These are phyloP conservation scores for Gnathonemus echidnorhynchus DNA, from an alignment of 2,113 vertebrate species.

Conservation along the genomic window DNA sequence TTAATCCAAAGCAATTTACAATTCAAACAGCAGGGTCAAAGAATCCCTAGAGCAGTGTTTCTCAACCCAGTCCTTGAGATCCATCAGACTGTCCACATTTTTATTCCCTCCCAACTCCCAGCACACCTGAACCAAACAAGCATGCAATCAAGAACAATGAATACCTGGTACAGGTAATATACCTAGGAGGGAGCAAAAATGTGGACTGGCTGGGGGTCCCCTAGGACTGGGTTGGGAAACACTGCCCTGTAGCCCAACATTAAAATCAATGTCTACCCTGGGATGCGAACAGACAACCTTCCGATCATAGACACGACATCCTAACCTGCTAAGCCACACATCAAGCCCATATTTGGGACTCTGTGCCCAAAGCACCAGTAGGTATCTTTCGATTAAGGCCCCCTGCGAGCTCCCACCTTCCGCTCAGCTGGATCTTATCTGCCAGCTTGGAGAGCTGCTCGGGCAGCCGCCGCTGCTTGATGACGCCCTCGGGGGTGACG, in stretches of 20 bases:
- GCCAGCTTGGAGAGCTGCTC: constrained; percentile 96
- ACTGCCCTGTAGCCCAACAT: background rate
- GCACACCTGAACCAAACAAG: background rate
- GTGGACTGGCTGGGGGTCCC: background rate
- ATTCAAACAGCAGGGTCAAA: background rate
- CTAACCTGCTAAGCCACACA: background rate
- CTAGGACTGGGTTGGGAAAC: background rate
- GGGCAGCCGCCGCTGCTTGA: constrained; percentile 88
- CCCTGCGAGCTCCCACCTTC: constrained; percentile 64
- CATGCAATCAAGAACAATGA: background rate
- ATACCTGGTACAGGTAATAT: background rate
- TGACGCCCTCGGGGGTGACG: constrained; percentile 93
- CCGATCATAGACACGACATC: background rate
- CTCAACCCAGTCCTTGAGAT: background rate
- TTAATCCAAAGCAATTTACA: background rate
- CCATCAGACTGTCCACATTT: background rate
- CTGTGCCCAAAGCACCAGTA: background rate
- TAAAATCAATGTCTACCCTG: background rate
- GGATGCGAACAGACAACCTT: background rate
- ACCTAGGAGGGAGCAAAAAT: background rate
- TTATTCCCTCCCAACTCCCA: background rate
- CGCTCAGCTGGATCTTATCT: constrained; percentile 92
- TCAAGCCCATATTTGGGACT: background rate
- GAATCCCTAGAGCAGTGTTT: background rate
- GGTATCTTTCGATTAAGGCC: background rate